Evolutionary conservation across 2,113 vertebrate genomes (phyloP).

Genomic region (Percina caprodes): DNA sequence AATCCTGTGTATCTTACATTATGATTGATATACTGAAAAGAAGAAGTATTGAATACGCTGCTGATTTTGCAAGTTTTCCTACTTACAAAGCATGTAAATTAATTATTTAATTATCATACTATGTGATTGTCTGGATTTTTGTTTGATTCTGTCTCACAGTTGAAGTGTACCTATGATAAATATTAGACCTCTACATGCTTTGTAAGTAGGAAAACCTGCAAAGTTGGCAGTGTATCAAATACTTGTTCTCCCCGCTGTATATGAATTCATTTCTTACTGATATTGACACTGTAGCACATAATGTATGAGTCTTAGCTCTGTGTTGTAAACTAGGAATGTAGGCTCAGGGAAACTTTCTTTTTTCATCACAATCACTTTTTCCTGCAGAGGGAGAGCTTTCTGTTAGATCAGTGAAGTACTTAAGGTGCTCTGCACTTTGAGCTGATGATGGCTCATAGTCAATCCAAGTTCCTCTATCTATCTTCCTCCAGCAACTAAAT

Average conservation of each 20-base stretch:
- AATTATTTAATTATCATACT: too few species aligned
- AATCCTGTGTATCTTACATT: background rate
- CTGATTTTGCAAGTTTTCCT: too few species aligned
- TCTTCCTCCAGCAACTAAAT: conserved; percentile 26
- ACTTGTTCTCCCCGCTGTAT: too few species aligned
- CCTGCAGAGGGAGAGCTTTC: conserved; percentile 2
- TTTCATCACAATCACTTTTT: background rate
- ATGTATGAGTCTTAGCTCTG: background rate
- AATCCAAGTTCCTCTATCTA: conserved; percentile 4
- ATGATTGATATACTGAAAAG: background rate
- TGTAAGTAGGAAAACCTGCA: too few species aligned
- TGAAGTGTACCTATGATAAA: too few species aligned
- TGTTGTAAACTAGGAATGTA: background rate
- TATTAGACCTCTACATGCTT: too few species aligned
- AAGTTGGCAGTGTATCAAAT: too few species aligned
- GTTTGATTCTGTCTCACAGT: too few species aligned
- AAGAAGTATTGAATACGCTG: too few species aligned
- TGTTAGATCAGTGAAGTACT: conserved; percentile 17
- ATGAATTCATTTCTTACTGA: background rate
- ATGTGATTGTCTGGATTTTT: too few species aligned
- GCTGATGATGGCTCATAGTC: conserved; percentile 26
- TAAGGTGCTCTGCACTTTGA: conserved; percentile 16
- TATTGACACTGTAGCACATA: background rate
- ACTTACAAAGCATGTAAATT: too few species aligned
- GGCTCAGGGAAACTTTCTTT: background rate